Evolutionary conservation across 2,113 vertebrate species (phyloP).

Genomic region (Oryzias melastigma): DNA sequence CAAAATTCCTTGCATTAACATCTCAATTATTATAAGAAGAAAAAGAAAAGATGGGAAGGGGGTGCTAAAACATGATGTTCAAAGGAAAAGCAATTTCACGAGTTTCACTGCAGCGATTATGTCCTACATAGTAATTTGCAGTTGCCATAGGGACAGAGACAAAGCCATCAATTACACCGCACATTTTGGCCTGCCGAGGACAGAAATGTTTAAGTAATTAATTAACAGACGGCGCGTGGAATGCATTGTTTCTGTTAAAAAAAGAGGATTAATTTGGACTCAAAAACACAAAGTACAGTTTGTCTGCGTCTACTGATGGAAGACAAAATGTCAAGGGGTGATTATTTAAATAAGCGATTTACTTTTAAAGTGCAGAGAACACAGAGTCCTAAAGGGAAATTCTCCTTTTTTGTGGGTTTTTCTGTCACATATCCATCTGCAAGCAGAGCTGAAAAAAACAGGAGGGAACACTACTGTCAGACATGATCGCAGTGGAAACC

Average conservation of each 20-base stretch:
- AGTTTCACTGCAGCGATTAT: constrained; percentile 41
- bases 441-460: constrained; percentile 16
- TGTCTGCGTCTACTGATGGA: neutral
- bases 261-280: neutral
- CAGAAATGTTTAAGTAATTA: constrained; percentile 10
- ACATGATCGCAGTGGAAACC: constrained; percentile 49
- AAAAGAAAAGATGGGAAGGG: no score
- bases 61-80: neutral
- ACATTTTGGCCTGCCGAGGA: constrained; percentile 4
- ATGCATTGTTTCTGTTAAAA: constrained; percentile 1
- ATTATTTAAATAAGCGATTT: constrained; percentile 38
- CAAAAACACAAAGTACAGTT: neutral
- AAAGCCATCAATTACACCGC: constrained; percentile 42
- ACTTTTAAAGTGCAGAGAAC: constrained; percentile 19
- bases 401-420: neutral
- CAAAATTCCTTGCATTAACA: no score
- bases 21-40: no score
- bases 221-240: constrained; percentile 1
- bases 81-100: constrained; percentile 1
- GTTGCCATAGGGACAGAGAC: constrained; percentile 62
- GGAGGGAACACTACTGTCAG: constrained; percentile 25
- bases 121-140: constrained; percentile 36
- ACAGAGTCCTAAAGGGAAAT: constrained; percentile 15
- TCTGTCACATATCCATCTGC: constrained; percentile 31
- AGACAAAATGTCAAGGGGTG: constrained; percentile 4